phyloP scores from a whole-genome alignment of 2,113 vertebrate species.

The Lophochroa leadbeateri region DNA sequence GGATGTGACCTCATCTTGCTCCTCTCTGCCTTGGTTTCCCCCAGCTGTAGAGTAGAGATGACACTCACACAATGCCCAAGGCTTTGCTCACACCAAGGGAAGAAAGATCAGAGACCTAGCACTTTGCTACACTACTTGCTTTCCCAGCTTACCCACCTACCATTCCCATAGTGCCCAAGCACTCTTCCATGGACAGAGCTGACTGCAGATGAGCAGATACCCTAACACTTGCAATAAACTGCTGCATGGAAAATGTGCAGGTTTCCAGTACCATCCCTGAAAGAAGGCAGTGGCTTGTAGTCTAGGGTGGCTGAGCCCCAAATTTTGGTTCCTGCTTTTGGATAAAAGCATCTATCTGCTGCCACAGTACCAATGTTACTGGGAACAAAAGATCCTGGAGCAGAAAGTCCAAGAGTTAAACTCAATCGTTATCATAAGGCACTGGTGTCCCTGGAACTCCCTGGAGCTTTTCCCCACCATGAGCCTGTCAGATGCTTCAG shows the following conservation, averaged over 20 bases:
- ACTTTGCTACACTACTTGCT: not conserved
- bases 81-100: not conserved
- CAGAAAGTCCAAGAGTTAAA: not conserved
- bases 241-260: not conserved
- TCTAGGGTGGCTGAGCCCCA: not conserved
- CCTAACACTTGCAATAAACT: no score
- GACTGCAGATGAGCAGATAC: not conserved
- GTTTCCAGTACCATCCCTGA: not conserved
- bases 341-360: not conserved
- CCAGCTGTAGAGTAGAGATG: not conserved
- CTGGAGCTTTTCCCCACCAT: not conserved
- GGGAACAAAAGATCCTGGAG: not conserved
- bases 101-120: not conserved
- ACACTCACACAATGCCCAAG: not conserved
- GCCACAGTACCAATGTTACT: not conserved
- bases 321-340: not conserved
- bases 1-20: rapidly evolving
- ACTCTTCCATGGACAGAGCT: not conserved
- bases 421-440: not conserved
- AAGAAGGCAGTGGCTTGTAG: not conserved
- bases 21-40: not conserved
- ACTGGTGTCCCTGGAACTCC: no score
- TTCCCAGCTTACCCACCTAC: not conserved
- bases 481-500: not conserved
- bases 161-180: not conserved